phyloP scores from a whole-genome alignment of 2,113 vertebrate genomes.

The Microcebus jonahi region DNA sequence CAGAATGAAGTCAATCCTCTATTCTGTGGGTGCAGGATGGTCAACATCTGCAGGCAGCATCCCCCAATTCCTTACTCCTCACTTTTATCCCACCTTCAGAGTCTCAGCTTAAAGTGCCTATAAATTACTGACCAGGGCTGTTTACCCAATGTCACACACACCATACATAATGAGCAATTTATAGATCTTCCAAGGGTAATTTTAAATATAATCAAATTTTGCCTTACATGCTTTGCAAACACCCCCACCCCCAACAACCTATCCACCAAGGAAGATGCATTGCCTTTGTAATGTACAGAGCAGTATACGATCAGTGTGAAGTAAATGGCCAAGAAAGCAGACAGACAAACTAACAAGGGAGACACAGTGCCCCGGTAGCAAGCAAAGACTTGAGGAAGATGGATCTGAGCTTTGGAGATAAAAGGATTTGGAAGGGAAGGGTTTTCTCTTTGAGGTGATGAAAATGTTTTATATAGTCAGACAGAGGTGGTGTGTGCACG shows the following conservation, averaged over 20 bases:
- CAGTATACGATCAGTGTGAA: background rate
- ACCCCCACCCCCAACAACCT: too few species aligned
- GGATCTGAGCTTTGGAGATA: background rate
- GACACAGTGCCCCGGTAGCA: rapidly evolving
- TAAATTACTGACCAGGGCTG: background rate
- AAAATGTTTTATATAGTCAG: background rate
- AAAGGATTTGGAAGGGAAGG: background rate
- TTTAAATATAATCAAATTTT: background rate
- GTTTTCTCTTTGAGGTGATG: background rate
- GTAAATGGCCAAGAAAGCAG: background rate
- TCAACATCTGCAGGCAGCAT: background rate
- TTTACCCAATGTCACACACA: background rate
- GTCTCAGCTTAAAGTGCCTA: background rate
- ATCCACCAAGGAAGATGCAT: background rate
- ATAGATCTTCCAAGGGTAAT: background rate
- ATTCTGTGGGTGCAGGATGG: rapidly evolving
- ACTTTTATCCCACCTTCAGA: background rate
- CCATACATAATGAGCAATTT: background rate
- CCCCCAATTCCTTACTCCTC: background rate
- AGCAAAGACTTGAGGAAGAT: background rate
- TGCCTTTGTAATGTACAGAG: background rate
- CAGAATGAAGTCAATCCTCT: background rate
- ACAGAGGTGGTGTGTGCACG: background rate
- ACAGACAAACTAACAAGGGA: background rate
- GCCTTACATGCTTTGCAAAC: background rate